Base-by-base conservation (phyloP, 2,113 vertebrate species). In the Polyodon spathula region DNA sequence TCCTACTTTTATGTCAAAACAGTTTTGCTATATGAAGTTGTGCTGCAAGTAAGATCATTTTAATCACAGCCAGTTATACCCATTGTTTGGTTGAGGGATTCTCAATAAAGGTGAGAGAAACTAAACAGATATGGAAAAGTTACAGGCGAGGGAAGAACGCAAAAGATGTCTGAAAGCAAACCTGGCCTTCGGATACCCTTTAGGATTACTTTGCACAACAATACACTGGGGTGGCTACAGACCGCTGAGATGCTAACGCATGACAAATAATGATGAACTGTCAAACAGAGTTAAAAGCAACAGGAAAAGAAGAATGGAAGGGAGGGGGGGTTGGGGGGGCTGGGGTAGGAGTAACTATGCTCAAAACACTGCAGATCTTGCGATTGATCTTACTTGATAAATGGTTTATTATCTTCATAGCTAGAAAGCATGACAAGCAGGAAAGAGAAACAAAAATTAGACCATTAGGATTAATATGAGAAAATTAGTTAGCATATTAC, bases 391-490 rank as follows among this genome's bases (percentile, higher is more conserved):
- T 98, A 98, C 95, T 98, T 98, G 95, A 98, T 95, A 93, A 97
- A 97, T 88, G 86, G 93, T 91, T 98, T 98, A 98, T 98, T 97
- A 97, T 98, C 95, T 97, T 98, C 95, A 97, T 98, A 98, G 93
- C 95, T 98, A 98, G 93, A 94, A 85, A 94, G 93, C 91, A 88
- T 93, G 93, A 94, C 88, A 92, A 93, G 93, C 91, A 92, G 89
- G 90, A 93, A 87, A 97, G 91, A 98, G 89, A 97, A 92, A 95
- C 89, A 97, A 90, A 95, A 90, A 81, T 84, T 85, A 86, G 82
- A 85, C 79, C 77, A 86, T 75, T 88, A 85, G 88, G 90, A 93
- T 81, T 86, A 83, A 86, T 93, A 90, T 79, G 85, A 83, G 87
- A 87, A 79, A 86, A 83, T 93, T 89, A 88, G 86, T 88, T 82